Conservation (phyloP, 2,888 invertebrate genomes). For the Penaeus monodon region DNA sequence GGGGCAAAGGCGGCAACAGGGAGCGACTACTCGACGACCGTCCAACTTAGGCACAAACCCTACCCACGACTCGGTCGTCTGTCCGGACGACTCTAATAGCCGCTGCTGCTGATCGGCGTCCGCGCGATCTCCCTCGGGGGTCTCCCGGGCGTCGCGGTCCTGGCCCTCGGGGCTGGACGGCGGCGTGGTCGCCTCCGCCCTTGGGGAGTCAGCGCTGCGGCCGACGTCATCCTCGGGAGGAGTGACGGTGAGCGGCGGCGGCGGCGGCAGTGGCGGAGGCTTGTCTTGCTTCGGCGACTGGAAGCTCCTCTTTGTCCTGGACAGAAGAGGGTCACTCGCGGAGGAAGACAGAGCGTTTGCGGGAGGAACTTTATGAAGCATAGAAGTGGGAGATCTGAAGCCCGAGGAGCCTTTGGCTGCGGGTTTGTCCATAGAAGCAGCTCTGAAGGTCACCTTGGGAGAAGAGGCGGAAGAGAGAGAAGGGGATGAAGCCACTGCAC, state of each 20-base stretch:
- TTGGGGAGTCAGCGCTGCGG: neutral
- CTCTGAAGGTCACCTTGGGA: neutral
- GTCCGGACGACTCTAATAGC: constrained; percentile 28
- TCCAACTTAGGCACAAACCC: neutral
- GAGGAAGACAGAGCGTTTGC: neutral
- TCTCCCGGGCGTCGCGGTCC: constrained; percentile 20
- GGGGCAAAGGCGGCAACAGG: neutral
- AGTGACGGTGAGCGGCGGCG: constrained; percentile 24
- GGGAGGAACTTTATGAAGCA: neutral
- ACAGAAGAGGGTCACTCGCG: neutral
- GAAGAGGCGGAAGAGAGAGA: neutral
- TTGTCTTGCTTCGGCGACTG: neutral
- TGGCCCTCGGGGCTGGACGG: constrained; percentile 43
- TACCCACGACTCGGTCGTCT: constrained; percentile 41
- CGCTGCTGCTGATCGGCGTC: constrained; percentile 22
- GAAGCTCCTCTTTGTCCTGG: neutral
- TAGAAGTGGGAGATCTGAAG: constrained; percentile 11
- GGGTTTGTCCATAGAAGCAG: neutral
- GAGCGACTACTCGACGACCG: neutral
- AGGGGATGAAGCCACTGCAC: neutral
- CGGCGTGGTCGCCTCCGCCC: constrained; percentile 17
- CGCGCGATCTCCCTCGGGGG: constrained; percentile 39
- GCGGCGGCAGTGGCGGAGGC: neutral
- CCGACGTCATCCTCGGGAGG: constrained; percentile 13
- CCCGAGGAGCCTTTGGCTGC: neutral